phyloP scores from a whole-genome alignment of 2,113 vertebrate genomes.

The Grammomys dolichurus region DNA sequence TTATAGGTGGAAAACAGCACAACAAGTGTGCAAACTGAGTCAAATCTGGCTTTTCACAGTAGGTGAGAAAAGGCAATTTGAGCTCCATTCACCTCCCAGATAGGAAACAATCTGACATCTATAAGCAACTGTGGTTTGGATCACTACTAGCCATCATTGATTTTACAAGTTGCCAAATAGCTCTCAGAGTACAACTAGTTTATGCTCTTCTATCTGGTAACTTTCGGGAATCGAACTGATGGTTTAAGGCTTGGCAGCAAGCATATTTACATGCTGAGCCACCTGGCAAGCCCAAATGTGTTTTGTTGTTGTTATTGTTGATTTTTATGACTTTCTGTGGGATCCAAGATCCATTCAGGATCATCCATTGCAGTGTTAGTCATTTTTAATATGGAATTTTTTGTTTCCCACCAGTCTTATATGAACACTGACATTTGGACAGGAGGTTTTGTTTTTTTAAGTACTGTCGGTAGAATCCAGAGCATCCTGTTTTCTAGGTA shows the following conservation, averaged over 20 bases:
- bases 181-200: not conserved
- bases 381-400: not conserved
- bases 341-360: not conserved
- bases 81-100: not conserved
- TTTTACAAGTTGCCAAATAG: slow-evolving; percentile 1
- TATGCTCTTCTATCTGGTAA: not conserved
- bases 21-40: not conserved
- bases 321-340: not conserved
- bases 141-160: not conserved
- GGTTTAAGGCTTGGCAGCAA: not conserved
- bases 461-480: not conserved
- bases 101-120: not conserved
- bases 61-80: not conserved
- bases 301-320: not conserved
- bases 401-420: not conserved
- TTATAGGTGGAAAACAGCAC: not conserved
- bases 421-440: not conserved
- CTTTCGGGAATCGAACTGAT: not conserved
- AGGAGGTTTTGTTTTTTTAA: not conserved
- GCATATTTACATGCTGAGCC: not conserved
- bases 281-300: not conserved
- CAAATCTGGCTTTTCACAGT: not conserved
- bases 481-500: not conserved
- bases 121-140: slow-evolving; percentile 15
- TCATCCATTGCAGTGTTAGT: not conserved